phyloP scores from a whole-genome alignment of 2,113 vertebrate genomes.

The Phylloscopus trochiloides region DNA sequence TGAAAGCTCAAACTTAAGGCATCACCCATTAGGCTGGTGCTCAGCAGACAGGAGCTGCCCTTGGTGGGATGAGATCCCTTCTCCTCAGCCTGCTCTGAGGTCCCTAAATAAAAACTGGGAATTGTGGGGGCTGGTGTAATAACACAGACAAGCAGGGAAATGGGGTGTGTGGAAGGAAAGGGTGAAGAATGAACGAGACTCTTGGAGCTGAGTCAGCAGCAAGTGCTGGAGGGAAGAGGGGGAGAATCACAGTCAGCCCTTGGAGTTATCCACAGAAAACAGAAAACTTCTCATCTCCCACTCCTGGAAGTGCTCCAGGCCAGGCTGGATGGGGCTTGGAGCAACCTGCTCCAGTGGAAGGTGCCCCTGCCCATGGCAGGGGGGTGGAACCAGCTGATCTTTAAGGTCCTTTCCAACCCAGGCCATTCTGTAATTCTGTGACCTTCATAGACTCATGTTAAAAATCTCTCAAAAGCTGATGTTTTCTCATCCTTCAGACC shows the following conservation, averaged over 20 bases:
- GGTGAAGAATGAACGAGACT: background rate
- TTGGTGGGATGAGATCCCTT: background rate
- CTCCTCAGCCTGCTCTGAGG: background rate
- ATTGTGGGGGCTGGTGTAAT: background rate
- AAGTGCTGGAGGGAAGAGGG: background rate
- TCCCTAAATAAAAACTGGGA: background rate
- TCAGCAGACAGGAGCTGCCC: background rate
- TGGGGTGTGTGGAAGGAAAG: background rate
- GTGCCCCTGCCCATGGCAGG: background rate
- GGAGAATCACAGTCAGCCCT: background rate
- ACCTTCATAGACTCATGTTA: background rate
- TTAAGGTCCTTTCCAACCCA: background rate
- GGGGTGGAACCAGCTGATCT: fast-evolving
- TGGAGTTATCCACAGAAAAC: background rate
- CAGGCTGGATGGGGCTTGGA: background rate
- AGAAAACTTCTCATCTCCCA: background rate
- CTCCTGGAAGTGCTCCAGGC: background rate
- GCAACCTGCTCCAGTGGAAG: background rate
- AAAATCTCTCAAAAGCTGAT: background rate
- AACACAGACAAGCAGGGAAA: background rate
- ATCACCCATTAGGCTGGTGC: background rate
- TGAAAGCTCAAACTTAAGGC: background rate
- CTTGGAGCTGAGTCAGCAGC: background rate
- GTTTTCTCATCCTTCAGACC: background rate
- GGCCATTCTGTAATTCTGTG: background rate